Evolutionary conservation across 2,888 invertebrate genomes (phyloP), one percentile per base, ranked within the genome.

Genomic region (Trimorus sp.): DNA sequence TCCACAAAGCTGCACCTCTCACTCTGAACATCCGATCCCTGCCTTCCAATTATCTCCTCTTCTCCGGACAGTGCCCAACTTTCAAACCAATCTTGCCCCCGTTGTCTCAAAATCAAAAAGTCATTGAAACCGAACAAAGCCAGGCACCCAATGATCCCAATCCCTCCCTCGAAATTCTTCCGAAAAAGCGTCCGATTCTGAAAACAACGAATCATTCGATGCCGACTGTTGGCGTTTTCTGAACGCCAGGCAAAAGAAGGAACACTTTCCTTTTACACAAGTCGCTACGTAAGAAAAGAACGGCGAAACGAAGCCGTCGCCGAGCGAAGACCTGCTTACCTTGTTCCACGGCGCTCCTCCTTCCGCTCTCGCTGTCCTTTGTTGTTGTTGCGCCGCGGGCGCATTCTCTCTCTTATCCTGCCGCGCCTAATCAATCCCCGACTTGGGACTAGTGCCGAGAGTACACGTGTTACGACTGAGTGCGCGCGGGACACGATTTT

Each of bases 301-400:
- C 68, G 70, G 58, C 62, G 48, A 54, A 48, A 68, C 68, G 60
- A 42, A 68, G 65, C 66, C 75, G 60, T 70, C 60, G 79, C 51
- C 54, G 76, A 65, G 60, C 93, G 56, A 92, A 92, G 5, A 91
- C 93, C 82, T 93, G 93, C 89, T 93, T 93, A 89, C 93, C 93
- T 89, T 93, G 93, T 5, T 93, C 93, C 69, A 82, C 93, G 85
- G 92, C 90, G 84, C 93, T 93, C 6, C 93, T 93, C 83, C 93
- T 93, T 69, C 92, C 93, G 85, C 93, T 93, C 49, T 90, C 73
- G 60, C 76, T 75, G 65, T 71, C 76, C 77, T 76, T 80, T 77
- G 73, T 82, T 76, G 62, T 63, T 79, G 56, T 38, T 38, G 71
- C 58, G 66, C 66, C 66, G 89, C 89, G 81, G 83, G 87, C 87